Percentiles rank a stretch among this genome's conserved stretches.
phyloP scores from a whole-genome alignment of 2,888 invertebrate genomes.

The Eupithecia subfuscata region DNA sequence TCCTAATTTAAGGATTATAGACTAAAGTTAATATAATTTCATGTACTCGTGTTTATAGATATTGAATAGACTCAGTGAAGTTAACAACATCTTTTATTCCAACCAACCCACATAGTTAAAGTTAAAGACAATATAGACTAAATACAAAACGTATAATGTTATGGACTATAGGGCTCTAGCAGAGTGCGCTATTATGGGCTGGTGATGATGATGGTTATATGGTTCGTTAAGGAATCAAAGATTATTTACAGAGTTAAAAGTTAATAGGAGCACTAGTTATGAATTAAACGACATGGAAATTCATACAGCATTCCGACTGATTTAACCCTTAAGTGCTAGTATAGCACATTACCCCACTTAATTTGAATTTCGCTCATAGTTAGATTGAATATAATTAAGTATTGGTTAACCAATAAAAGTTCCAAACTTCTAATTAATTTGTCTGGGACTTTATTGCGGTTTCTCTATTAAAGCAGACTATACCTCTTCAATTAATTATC shows the following conservation, averaged over 20 bases:
- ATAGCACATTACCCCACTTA: not conserved
- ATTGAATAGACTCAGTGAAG: no score
- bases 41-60: no score
- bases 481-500: not conserved
- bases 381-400: not conserved
- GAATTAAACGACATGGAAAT: not conserved
- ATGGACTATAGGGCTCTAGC: no score
- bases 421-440: conserved; percentile 7
- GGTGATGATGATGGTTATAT: not conserved
- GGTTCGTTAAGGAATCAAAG: not conserved
- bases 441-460: conserved; percentile 2
- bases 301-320: not conserved
- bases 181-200: no score
- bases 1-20: no score
- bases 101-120: no score
- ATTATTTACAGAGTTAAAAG: not conserved
- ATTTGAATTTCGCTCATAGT: not conserved
- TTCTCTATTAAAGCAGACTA: not conserved
- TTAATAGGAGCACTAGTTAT: not conserved
- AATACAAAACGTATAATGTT: no score
- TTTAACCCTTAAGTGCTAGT: not conserved
- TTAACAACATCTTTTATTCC: no score
- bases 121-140: no score
- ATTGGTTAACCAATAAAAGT: conserved; percentile 7
- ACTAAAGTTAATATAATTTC: no score